Evolutionary conservation across 2,888 invertebrate species (phyloP).

Genomic region (Dasysyrphus tricinctus): DNA sequence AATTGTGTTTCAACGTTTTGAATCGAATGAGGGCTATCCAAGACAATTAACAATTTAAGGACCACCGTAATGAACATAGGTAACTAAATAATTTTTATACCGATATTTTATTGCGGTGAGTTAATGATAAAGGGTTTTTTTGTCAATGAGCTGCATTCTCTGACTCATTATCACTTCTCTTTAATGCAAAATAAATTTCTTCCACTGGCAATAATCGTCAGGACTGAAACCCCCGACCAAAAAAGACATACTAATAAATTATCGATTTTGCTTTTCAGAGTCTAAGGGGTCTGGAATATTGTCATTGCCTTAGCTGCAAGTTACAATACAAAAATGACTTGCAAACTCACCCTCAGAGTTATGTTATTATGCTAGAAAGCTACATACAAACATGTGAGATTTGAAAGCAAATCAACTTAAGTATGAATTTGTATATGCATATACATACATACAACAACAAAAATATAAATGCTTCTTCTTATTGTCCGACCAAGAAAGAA

Average conservation of each 20-base stretch:
- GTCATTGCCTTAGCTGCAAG: neutral
- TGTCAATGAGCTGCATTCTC: no score
- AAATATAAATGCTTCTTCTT: neutral
- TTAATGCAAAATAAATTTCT: neutral
- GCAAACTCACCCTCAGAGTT: neutral
- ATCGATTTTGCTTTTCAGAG: slow-evolving; percentile 2
- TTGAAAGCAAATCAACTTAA: neutral
- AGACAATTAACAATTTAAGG: no score
- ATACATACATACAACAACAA: neutral
- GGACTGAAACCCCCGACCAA: neutral
- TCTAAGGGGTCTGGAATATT: neutral
- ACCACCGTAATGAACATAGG: no score
- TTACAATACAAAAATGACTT: neutral
- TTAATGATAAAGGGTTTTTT: no score
- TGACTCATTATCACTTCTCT: no score
- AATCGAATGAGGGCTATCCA: no score
- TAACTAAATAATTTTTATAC: no score
- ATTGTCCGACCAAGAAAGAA: neutral
- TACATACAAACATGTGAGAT: neutral
- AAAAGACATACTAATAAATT: neutral
- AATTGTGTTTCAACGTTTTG: no score
- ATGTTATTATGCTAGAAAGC: neutral
- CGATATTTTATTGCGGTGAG: no score
- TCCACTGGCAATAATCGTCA: neutral
- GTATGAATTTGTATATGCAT: neutral